Base-by-base conservation (phyloP, 2,113 vertebrate genomes). In the Jaculus jaculus region DNA sequence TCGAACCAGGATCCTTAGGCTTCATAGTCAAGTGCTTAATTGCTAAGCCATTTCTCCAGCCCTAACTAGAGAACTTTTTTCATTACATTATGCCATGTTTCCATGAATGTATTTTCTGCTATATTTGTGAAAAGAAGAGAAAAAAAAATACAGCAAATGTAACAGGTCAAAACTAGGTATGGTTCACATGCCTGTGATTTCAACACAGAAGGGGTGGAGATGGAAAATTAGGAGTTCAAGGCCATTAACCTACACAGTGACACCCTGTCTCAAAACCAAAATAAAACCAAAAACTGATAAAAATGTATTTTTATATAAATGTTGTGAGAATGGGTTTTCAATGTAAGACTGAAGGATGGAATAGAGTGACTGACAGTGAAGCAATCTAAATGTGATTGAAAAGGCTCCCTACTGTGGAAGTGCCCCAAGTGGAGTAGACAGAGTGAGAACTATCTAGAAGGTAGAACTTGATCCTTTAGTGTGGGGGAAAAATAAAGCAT, bases 291-390 rank as follows among this genome's bases (percentile, higher is more conserved):
- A 39, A 87, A 65, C 15, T 60, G 39, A 61, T 32, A 71, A 66
- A 66, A 47, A 47, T 7, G 77, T 13, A 88, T 79, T 85, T 71
- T 95, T 92, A 15, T 84, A 63, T 37, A 93, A 84, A 51, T 34
- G 84, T 5, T 68, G 9, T 81, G 34, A 92, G 8, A 85, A 42
- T 72, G 8, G 28, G 12, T 72, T 86, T 65, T 74, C 26, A 60
- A 80, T 69, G 8, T 58, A 72, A 90, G 63, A 37, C 63, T n/a
- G 11, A 84, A 89, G 21, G 5, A 75, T 82, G 51, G n/a, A 6
- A 34, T 17, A 78, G 39, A 7, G 10, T 69, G 24, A 68, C 82
- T 68, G 72, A 30, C 21, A 24, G 0, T 20, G 47, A 42, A 84
- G 26, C 63, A 18, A 77, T 42, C 26, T 42, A 83, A 51, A 28